Evolutionary conservation across 2,797 vertebrate species (phyloP).

Genomic region (Cossypha niveicapilla): DNA sequence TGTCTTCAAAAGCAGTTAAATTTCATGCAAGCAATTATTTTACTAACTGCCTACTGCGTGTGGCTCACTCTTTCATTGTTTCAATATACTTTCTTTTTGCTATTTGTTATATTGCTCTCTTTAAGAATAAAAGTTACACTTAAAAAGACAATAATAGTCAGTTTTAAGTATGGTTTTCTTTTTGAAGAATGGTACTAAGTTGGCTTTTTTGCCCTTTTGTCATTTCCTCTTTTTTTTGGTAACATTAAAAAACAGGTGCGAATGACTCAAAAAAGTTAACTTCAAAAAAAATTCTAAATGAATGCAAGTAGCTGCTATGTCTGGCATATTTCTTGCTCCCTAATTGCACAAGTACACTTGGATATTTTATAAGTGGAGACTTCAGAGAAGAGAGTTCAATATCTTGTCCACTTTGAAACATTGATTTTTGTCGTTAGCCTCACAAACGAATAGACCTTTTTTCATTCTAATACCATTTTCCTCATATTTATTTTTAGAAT

Average conservation of each 20-base stretch:
- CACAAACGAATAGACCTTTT: background rate
- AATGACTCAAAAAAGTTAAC: background rate
- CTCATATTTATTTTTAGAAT: constrained; percentile 17
- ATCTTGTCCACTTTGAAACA: background rate
- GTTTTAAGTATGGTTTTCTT: background rate
- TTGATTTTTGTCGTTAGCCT: constrained; percentile 24
- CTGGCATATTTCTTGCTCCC: background rate
- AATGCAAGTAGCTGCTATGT: background rate
- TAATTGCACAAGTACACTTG: background rate
- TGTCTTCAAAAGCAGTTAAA: constrained; percentile 42
- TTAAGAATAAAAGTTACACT: background rate
- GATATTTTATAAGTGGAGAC: background rate
- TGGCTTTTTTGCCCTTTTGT: constrained; percentile 33
- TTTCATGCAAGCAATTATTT: constrained; percentile 38
- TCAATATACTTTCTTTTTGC: background rate
- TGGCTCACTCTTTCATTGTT: constrained; percentile 29
- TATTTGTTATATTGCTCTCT: constrained; percentile 14
- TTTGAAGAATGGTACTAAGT: background rate
- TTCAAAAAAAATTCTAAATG: background rate
- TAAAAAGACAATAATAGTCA: background rate
- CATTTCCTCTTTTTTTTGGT: background rate
- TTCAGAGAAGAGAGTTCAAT: background rate
- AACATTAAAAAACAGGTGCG: background rate
- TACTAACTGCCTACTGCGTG: constrained; percentile 34
- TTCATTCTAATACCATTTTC: background rate